phyloP scores from a whole-genome alignment of 2,888 invertebrate genomes.

The Tridacna crocea region DNA sequence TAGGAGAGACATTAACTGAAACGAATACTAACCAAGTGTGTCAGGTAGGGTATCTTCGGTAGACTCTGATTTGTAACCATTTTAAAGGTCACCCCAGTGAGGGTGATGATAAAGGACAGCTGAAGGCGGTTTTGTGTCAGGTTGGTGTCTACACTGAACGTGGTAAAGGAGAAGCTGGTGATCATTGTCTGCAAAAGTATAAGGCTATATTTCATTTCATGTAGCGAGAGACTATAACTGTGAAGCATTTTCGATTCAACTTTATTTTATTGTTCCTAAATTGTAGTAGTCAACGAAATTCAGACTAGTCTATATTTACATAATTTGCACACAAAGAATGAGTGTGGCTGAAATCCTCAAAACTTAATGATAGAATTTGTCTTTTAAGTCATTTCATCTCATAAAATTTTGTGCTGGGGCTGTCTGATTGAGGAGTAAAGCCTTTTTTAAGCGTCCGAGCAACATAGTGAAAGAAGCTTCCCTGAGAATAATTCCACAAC shows the following conservation, averaged over 20 bases:
- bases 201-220: neutral
- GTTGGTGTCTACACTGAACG: slow-evolving; percentile 79
- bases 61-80: slow-evolving; percentile 83
- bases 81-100: slow-evolving; percentile 83
- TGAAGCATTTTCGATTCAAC: neutral
- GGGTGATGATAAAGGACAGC: slow-evolving; percentile 81
- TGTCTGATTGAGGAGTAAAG: no score
- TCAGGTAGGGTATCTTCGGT: slow-evolving; percentile 83
- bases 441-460: no score
- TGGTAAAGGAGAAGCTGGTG: slow-evolving; percentile 79
- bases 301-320: no score
- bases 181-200: slow-evolving; percentile 79
- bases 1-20: neutral
- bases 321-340: no score
- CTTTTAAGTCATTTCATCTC: no score
- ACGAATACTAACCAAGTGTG: slow-evolving; percentile 79
- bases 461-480: no score
- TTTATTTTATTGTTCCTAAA: neutral
- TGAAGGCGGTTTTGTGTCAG: slow-evolving; percentile 81
- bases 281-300: no score
- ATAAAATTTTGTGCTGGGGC: no score
- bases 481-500: no score
- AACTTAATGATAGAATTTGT: no score
- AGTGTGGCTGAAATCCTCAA: no score
- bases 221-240: neutral